These are phyloP conservation scores for Mirounga angustirostris DNA, from an alignment of 2,113 vertebrate species.

Conservation along the genomic window DNA sequence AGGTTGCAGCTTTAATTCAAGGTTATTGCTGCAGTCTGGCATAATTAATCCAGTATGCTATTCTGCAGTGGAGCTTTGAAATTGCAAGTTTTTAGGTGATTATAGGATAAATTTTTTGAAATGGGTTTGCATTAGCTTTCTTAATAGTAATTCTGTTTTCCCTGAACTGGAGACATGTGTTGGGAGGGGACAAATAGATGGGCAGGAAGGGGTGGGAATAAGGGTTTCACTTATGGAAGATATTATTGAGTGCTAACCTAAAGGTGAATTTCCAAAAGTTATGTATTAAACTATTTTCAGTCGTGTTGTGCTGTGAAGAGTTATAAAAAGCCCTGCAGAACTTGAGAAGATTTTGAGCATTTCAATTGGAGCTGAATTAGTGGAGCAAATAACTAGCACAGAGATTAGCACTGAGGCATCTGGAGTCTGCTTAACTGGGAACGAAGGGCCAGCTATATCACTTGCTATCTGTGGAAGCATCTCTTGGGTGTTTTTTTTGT, in stretches of 20 bases:
- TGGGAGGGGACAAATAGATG: too few relatives aligned
- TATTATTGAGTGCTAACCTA: constrained; percentile 72
- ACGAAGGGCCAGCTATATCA: not conserved
- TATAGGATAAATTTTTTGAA: constrained; percentile 84
- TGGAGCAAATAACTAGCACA: not conserved
- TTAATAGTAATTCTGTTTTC: constrained; percentile 84
- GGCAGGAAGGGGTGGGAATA: constrained; percentile 50
- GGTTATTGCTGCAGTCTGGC: constrained; percentile 92
- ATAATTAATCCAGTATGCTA: constrained; percentile 91
- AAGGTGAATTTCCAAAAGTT: constrained; percentile 70
- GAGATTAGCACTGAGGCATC: not conserved
- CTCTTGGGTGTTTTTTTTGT: not conserved
- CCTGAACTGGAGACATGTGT: constrained; percentile 72
- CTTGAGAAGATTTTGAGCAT: not conserved
- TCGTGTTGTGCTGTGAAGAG: constrained; percentile 71
- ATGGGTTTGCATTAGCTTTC: constrained; percentile 84
- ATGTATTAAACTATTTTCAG: constrained; percentile 70
- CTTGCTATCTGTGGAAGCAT: not conserved
- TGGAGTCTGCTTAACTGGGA: not conserved
- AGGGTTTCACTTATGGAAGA: constrained; percentile 75
- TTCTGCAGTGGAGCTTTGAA: constrained; percentile 87
- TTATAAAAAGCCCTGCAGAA: constrained; percentile 65
- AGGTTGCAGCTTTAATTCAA: constrained; percentile 93
- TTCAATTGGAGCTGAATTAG: not conserved
- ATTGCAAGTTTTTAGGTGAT: constrained; percentile 88